Evolutionary conservation across 2,113 vertebrate genomes (phyloP).

Genomic region (Rhipidura dahli): DNA sequence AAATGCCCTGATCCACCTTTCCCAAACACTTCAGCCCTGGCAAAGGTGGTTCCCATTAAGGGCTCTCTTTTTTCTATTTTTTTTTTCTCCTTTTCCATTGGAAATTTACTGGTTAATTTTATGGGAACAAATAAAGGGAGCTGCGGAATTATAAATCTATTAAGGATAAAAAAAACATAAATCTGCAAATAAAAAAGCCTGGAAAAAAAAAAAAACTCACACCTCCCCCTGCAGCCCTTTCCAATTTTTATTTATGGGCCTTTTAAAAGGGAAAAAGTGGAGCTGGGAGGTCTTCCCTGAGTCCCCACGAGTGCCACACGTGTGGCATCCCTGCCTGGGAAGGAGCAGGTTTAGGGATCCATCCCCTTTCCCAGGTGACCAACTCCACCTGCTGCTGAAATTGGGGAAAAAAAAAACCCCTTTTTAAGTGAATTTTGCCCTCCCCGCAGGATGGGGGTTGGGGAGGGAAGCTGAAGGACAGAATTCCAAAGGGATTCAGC

Average conservation of each 20-base stretch:
- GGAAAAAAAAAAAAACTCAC: constrained; percentile 42
- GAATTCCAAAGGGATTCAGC: neutral
- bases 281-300: constrained; percentile 6
- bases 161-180: constrained; percentile 13
- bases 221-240: constrained; percentile 31
- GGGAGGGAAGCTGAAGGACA: neutral
- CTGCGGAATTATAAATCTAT: constrained; percentile 56
- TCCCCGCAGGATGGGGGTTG: neutral
- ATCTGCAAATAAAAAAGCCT: neutral
- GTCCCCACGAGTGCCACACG: neutral
- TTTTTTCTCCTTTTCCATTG: constrained; percentile 57
- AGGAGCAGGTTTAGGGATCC: neutral
- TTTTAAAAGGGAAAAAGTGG: neutral
- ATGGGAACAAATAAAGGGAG: constrained; percentile 53
- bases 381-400: neutral
- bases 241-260: constrained; percentile 45
- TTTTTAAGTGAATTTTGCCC: neutral
- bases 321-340: neutral
- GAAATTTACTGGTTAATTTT: constrained; percentile 64
- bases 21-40: neutral
- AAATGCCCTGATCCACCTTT: neutral
- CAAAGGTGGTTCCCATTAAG: constrained; percentile 41
- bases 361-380: neutral
- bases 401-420: rapidly evolving
- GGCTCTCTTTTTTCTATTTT: too few relatives aligned